Base-by-base conservation (phyloP, 30 jellyfish, hydroid and myxozoan genomes). In the Catostylus mosaicus region DNA sequence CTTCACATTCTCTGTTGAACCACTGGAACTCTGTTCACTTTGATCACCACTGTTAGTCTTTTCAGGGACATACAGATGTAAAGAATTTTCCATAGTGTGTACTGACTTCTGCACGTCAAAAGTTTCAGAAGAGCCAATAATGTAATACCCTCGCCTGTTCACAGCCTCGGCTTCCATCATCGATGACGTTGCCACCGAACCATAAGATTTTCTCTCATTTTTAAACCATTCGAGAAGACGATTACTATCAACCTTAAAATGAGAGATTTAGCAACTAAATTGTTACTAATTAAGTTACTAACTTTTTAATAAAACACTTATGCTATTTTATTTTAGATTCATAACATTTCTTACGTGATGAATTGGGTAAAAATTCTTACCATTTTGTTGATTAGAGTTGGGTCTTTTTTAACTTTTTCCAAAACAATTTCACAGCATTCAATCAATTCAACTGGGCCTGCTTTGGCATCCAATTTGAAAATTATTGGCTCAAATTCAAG, bases 91-190 rank as follows among this genome's bases (percentile, higher is more conserved):
- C 65, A 78, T 32, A 40, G 87, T 67, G 10, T 32, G 59, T 5
- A 31, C 66, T 18, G 83, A 37, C 27, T 59, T 43, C 66, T 72
- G 71, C 26, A 43, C 77, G 45, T 77, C 78, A 34, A 63, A 52
- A 1, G 31, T 30, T 24, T 77, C 67, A 23, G 29, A 33, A 27
- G 70, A 59, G 45, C 96, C 96, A 67, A 88, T 67, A 14, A 34
- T 19, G 84, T 78, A 88, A 60, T 67, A 67, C 56, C 96, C 96
- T 48, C 68, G 78, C 8, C 79, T 73, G 70, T 88, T 88, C 29
- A 91, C 92, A 23, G 75, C 83, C 83, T 88, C 84, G 16, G 96
- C 90, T 63, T 88, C 89, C 88, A 78, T 78, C 78, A 78, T 62
- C 9, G 92, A 88, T 29, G 78, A 78, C 54, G 84, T 79, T 8